Conservation (phyloP, 1,140 invertebrate species). For the Caerostris extrusa region DNA sequence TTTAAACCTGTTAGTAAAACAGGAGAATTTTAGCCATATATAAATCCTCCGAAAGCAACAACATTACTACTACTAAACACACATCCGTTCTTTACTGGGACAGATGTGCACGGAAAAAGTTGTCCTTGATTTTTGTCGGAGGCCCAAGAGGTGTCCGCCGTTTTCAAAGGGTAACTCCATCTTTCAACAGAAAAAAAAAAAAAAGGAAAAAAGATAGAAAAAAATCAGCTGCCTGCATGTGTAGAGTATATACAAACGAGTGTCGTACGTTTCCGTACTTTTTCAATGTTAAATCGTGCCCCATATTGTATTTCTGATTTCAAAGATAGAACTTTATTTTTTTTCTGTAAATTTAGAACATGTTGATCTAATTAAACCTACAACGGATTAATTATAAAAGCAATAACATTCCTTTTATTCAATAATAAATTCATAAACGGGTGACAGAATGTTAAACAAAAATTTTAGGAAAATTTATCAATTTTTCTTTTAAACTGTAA, state of each 20-base stretch:
- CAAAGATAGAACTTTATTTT: too few species aligned
- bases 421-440: too few species aligned
- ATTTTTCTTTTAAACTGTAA: too few species aligned
- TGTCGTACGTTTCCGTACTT: background rate
- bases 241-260: background rate
- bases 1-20: background rate
- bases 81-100: slow-evolving; percentile 29
- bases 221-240: slow-evolving; percentile 2
- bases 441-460: too few species aligned
- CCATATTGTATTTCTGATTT: too few species aligned
- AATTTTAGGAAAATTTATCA: too few species aligned
- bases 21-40: background rate
- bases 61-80: background rate
- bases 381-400: too few species aligned
- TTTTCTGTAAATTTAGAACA: too few species aligned
- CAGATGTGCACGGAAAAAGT: slow-evolving; percentile 13
- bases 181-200: background rate
- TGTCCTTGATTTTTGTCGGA: slow-evolving; percentile 38
- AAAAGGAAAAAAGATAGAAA: background rate
- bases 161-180: slow-evolving; percentile 39
- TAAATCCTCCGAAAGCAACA: background rate
- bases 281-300: background rate
- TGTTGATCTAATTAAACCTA: too few species aligned
- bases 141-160: slow-evolving; percentile 11
- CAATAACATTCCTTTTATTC: too few species aligned